These are phyloP conservation scores for Oryctolagus cuniculus DNA, from an alignment of 2,113 vertebrate species.

Conservation along the genomic window mOryCun1.1 NC_091432.1:62778001-62778500, in stretches of 20 bases:
- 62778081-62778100: constrained; percentile 90
- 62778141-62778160: constrained; percentile 22
- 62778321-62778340: constrained; percentile 58
- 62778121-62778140: constrained; percentile 44
- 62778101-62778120: constrained; percentile 8
- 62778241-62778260: constrained; percentile 48
- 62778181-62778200: neutral
- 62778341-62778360: constrained; percentile 29
- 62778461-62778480: neutral
- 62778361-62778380: constrained; percentile 33
- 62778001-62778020: constrained; percentile 97
- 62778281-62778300: constrained; percentile 51
- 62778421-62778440: constrained; percentile 9
- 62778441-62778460: constrained; percentile 37
- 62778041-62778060: constrained; percentile 99
- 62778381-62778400: constrained; percentile 60
- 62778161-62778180: constrained; percentile 11
- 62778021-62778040: constrained; percentile 96
- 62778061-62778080: constrained; percentile 95
- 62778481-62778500: neutral
- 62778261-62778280: constrained; percentile 10
- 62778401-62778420: neutral
- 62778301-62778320: constrained; percentile 21
- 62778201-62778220: neutral
- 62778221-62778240: constrained; percentile 53